Conservation (phyloP, 1,140 invertebrate species). For the Gonioctena quinquepunctata region DNA sequence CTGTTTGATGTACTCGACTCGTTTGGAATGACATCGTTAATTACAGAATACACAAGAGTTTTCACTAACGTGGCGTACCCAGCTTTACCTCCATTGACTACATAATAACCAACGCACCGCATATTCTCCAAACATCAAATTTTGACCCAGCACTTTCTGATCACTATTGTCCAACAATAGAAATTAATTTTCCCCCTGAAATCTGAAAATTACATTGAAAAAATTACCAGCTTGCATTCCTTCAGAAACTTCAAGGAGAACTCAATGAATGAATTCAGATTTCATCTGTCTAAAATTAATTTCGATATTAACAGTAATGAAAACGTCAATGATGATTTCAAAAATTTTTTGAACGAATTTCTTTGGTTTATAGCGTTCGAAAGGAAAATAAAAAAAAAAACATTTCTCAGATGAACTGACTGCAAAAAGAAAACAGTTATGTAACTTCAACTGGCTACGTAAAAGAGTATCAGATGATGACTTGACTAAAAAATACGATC, state of each 20-base stretch:
- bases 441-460: not conserved
- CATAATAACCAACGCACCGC: not conserved
- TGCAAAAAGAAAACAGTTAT: too few species aligned
- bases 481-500: not conserved
- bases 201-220: not conserved
- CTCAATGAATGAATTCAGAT: not conserved
- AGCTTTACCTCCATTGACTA: not conserved
- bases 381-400: not conserved
- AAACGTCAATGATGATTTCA: not conserved
- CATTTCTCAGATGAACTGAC: too few species aligned
- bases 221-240: not conserved
- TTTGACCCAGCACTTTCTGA: not conserved
- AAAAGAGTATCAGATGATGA: not conserved
- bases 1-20: not conserved
- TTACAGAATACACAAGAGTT: not conserved
- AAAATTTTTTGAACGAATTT: too few species aligned
- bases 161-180: not conserved
- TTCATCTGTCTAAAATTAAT: not conserved
- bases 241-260: not conserved
- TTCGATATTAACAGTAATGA: not conserved
- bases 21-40: not conserved
- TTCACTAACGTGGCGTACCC: not conserved
- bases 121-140: not conserved
- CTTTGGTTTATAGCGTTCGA: not conserved
- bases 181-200: not conserved